Evolutionary conservation across 1,140 invertebrate species (phyloP).

Genomic region (Pemphigus obesinymphae): DNA sequence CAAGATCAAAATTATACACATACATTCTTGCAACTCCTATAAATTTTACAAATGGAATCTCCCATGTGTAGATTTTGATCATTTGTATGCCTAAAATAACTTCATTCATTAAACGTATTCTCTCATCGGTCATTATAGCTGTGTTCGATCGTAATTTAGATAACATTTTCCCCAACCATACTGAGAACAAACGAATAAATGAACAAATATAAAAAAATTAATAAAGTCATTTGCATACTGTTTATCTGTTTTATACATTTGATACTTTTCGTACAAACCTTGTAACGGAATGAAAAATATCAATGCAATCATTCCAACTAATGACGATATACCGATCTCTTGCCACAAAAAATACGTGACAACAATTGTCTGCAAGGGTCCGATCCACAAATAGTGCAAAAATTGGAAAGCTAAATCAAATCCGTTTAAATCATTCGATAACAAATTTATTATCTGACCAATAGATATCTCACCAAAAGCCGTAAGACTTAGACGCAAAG

Average conservation of each 20-base stretch:
- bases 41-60: conserved; percentile 67
- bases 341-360: conserved; percentile 71
- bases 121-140: conserved; percentile 71
- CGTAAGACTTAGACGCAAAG: conserved; percentile 60
- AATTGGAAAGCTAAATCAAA: conserved; percentile 66
- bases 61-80: conserved; percentile 91
- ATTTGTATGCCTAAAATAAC: conserved; percentile 82
- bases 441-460: conserved; percentile 85
- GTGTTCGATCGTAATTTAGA: conserved; percentile 62
- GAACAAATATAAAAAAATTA: too few species aligned
- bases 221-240: conserved; percentile 60
- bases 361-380: conserved; percentile 72
- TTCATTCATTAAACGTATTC: conserved; percentile 83
- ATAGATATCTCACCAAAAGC: conserved; percentile 70
- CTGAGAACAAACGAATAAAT: conserved; percentile 69
- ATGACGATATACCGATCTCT: conserved; percentile 66
- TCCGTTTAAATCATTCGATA: conserved; percentile 81
- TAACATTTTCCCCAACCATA: conserved; percentile 65
- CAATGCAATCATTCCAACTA: conserved; percentile 72
- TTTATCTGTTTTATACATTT: too few species aligned
- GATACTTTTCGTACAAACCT: conserved; percentile 55
- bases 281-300: conserved; percentile 78
- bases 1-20: too few species aligned
- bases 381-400: conserved; percentile 73
- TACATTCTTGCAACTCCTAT: conserved; percentile 57